A percentile compares a stretch with the other conserved stretches of the same genome.
phyloP scores from a whole-genome alignment of 2,888 invertebrate species.

The Saturnia pavonia region DNA sequence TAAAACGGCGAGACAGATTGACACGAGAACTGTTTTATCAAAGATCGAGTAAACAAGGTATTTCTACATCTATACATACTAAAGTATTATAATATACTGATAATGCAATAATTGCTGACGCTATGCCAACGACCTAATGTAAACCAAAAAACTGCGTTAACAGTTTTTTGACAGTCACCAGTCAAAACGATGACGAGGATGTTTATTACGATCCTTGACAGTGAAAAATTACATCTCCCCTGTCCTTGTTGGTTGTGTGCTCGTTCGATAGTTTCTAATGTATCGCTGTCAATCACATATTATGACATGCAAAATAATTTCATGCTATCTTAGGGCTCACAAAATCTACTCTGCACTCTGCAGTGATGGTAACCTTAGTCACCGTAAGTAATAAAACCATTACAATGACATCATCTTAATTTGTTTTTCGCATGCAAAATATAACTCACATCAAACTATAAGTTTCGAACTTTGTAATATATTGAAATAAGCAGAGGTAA shows the following conservation, averaged over 20 bases:
- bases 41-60: conserved; percentile 47
- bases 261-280: conserved; percentile 77
- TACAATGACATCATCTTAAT: conserved; percentile 49
- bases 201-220: conserved; percentile 73
- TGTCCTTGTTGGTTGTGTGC: conserved; percentile 60
- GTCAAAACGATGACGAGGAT: conserved; percentile 71
- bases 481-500: not conserved
- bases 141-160: conserved; percentile 67
- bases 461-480: too few species aligned
- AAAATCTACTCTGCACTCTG: conserved; percentile 40
- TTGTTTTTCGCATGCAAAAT: conserved; percentile 38
- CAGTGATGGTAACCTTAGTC: conserved; percentile 60
- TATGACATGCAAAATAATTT: conserved; percentile 74
- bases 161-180: conserved; percentile 75
- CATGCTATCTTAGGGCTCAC: conserved; percentile 52
- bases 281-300: conserved; percentile 77
- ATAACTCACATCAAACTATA: conserved; percentile 27
- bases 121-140: conserved; percentile 55
- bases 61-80: conserved; percentile 35
- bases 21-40: conserved; percentile 35
- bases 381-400: conserved; percentile 54
- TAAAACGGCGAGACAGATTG: conserved; percentile 25
- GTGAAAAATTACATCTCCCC: conserved; percentile 75
- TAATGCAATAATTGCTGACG: conserved; percentile 47
- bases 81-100: conserved; percentile 28